A percentile compares a stretch with the other conserved stretches of the same genome.
Evolutionary conservation across 2,113 vertebrate genomes (phyloP).

Genomic region (Pedetes capensis): DNA sequence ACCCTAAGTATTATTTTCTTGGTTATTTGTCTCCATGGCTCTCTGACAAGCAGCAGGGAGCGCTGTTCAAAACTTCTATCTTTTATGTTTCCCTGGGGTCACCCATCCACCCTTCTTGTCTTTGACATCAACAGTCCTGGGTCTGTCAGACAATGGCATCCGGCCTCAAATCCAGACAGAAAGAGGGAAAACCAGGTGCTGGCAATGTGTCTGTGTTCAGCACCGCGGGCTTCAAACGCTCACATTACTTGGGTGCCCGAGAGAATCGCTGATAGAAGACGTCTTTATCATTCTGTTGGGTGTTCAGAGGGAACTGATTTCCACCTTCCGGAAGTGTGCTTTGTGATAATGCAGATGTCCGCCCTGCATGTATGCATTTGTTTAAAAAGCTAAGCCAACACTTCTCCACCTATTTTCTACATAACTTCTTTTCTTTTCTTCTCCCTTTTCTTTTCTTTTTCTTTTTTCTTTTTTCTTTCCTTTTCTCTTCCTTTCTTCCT

Average conservation of each 20-base stretch:
- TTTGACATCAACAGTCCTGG: background rate
- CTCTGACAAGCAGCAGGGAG: background rate
- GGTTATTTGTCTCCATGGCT: background rate
- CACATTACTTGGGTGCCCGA: background rate
- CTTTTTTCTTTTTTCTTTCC: too few relatives aligned
- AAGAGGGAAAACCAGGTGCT: background rate
- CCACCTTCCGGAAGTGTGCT: background rate
- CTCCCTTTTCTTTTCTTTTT: too few relatives aligned
- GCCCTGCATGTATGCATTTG: background rate
- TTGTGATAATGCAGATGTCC: background rate
- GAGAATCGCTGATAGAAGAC: background rate
- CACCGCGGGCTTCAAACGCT: fast-evolving
- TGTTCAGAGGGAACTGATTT: background rate
- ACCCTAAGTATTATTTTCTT: background rate
- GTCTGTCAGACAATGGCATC: background rate
- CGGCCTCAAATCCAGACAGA: background rate
- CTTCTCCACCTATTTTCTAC: background rate
- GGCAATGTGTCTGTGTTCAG: background rate
- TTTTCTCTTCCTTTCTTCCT: too few relatives aligned
- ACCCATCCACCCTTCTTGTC: too few relatives aligned
- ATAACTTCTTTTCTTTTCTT: too few relatives aligned
- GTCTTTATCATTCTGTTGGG: background rate
- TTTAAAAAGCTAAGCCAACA: background rate
- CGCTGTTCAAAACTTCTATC: background rate
- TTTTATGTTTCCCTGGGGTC: background rate